A percentile compares a stretch with the other conserved stretches of the same genome.
Evolutionary conservation across 2,113 vertebrate species (phyloP).

Genomic region (Marmota flaviventris): DNA sequence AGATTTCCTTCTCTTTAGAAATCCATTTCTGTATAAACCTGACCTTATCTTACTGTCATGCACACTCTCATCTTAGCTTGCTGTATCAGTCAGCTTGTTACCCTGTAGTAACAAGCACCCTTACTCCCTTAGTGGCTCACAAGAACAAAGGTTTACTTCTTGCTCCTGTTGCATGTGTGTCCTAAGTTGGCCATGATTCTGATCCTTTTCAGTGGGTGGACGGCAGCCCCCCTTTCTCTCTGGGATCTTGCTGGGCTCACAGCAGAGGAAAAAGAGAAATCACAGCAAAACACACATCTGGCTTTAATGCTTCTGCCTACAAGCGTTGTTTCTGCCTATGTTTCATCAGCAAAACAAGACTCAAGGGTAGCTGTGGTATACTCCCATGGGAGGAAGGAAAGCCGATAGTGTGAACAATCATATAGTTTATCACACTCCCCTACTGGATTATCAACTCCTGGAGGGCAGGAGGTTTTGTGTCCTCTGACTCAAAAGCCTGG

Average conservation of each 20-base stretch:
- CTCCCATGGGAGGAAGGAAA: background rate
- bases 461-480: background rate
- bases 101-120: background rate
- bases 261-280: background rate
- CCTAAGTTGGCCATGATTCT: background rate
- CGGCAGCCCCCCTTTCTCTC: background rate
- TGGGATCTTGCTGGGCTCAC: background rate
- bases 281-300: background rate
- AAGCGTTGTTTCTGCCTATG: background rate
- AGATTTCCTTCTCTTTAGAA: background rate
- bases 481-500: background rate
- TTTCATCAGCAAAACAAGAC: slow-evolving; percentile 47
- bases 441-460: background rate
- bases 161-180: background rate
- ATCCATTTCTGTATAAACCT: background rate
- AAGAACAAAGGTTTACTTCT: background rate
- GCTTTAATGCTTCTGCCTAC: background rate
- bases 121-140: background rate
- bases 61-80: background rate
- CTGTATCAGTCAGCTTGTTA: background rate
- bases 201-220: background rate
- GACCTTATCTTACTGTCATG: background rate
- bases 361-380: background rate
- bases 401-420: background rate
- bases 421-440: background rate